Evolutionary conservation across 2,113 vertebrate genomes (phyloP).

Genomic region (Callipepla squamata): DNA sequence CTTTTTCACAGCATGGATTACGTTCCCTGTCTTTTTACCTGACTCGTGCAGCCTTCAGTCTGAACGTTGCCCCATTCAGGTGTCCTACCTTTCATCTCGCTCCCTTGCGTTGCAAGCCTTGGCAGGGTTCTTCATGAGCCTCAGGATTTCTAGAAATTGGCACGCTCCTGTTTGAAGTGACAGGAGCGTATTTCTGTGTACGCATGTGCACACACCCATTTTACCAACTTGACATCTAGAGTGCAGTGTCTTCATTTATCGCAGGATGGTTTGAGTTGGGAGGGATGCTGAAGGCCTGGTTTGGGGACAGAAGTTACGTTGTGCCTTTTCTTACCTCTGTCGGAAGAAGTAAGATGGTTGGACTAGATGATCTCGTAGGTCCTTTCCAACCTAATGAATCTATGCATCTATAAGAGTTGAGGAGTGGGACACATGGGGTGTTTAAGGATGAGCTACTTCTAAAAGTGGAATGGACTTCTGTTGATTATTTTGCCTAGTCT

Average conservation of each 20-base stretch:
- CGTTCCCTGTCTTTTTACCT: no score
- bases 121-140: neutral
- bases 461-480: neutral
- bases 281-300: no score
- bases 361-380: no score
- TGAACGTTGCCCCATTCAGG: neutral
- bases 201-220: neutral
- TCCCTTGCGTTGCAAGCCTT: neutral
- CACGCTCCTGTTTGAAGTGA: neutral
- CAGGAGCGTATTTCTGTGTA: neutral
- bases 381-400: no score
- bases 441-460: no score
- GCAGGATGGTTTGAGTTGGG: no score
- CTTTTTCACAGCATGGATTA: neutral
- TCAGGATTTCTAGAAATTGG: fast-evolving
- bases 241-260: neutral
- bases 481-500: neutral
- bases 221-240: neutral
- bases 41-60: neutral
- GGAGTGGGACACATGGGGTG: fast-evolving
- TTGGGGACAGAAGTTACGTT: neutral
- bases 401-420: neutral
- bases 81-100: neutral
- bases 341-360: neutral
- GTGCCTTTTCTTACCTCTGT: neutral